Conservation (phyloP, 1,140 invertebrate genomes). For the Anastrepha obliqua region DNA sequence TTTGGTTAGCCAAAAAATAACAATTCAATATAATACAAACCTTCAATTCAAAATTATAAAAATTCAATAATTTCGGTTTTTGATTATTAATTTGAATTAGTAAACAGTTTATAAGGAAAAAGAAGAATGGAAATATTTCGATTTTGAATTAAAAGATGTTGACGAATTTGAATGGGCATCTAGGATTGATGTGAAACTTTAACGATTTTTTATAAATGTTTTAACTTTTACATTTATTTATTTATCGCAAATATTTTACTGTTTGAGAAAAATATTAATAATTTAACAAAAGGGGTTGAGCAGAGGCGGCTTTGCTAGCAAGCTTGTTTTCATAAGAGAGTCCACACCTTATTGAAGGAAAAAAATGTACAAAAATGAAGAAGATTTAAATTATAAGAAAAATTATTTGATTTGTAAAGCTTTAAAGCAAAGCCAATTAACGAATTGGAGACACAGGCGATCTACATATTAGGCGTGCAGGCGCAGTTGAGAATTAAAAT, state of each 20-base stretch:
- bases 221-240: background rate
- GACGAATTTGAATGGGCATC: background rate
- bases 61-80: constrained; percentile 47
- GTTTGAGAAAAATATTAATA: background rate
- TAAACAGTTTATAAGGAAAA: background rate
- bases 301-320: background rate
- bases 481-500: no score
- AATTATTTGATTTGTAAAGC: no score
- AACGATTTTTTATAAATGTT: background rate
- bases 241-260: constrained; percentile 36
- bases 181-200: background rate
- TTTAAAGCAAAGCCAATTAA: no score
- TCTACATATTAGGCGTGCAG: no score
- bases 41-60: constrained; percentile 59
- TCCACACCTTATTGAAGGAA: background rate
- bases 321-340: constrained; percentile 13
- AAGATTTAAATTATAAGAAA: no score
- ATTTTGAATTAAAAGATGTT: background rate
- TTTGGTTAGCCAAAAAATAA: constrained; percentile 16
- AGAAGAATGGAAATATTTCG: background rate
- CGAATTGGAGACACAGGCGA: no score
- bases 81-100: constrained; percentile 34
- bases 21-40: constrained; percentile 41
- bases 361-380: no score
- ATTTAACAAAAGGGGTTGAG: background rate